These are phyloP conservation scores for Cryptocephalus primarius DNA, from an alignment of 2,888 invertebrate species.

Conservation along the genomic window DNA sequence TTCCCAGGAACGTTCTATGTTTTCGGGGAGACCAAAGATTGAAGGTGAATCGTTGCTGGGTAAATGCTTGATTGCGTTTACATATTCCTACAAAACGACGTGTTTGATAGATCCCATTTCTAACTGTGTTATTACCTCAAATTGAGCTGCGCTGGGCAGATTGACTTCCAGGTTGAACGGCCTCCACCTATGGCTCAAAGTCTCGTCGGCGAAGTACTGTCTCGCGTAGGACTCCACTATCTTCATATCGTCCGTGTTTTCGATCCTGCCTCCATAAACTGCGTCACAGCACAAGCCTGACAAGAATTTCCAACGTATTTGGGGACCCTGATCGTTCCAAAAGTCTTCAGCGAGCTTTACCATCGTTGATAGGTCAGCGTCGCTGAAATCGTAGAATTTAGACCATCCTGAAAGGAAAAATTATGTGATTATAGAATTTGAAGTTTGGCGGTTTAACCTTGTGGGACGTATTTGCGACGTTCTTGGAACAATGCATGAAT, in stretches of 20 bases:
- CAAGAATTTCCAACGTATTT: slow-evolving; percentile 59
- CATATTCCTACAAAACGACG: slow-evolving; percentile 47
- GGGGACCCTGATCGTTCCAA: slow-evolving; percentile 30
- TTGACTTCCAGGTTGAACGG: slow-evolving; percentile 40
- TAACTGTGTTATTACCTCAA: slow-evolving; percentile 32
- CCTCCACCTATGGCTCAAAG: slow-evolving; percentile 49
- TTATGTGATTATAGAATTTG: neutral
- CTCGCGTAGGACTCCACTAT: slow-evolving; percentile 57
- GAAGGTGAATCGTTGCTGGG: slow-evolving; percentile 64
- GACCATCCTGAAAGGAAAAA: slow-evolving; percentile 56
- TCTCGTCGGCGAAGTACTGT: slow-evolving; percentile 47
- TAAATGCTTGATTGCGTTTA: slow-evolving; percentile 52
- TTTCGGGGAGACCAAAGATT: slow-evolving; percentile 75
- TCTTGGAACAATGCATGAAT: slow-evolving; percentile 87
- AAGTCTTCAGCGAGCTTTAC: slow-evolving; percentile 46
- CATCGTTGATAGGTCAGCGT: slow-evolving; percentile 68
- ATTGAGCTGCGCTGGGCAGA: slow-evolving; percentile 44
- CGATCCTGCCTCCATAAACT: slow-evolving; percentile 78
- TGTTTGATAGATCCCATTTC: neutral
- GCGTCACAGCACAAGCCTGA: slow-evolving; percentile 68
- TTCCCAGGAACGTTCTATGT: slow-evolving; percentile 79
- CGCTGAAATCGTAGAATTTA: slow-evolving; percentile 79
- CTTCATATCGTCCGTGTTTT: slow-evolving; percentile 61
- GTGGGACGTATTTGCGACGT: slow-evolving; percentile 82
- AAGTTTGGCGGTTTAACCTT: slow-evolving; percentile 38